Conservation (phyloP, 2,888 invertebrate species). For the Rotaria magnacalcarata region DNA sequence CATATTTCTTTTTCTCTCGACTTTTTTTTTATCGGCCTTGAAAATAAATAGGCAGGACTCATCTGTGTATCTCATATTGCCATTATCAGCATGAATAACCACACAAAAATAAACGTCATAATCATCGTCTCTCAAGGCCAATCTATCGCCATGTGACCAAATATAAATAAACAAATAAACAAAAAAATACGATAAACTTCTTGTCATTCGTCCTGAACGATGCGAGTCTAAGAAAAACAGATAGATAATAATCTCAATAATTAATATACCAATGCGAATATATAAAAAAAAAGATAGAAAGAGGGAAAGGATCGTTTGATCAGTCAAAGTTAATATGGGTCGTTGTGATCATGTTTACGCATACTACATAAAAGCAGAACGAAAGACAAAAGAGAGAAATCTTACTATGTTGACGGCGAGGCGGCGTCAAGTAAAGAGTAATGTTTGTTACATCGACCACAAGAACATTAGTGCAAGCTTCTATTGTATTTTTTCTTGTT, state of each 20-base stretch:
- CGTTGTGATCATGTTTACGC: neutral
- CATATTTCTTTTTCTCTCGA: neutral
- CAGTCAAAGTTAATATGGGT: neutral
- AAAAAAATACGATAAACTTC: neutral
- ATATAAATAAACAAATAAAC: neutral
- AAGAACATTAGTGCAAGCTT: neutral
- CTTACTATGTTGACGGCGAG: neutral
- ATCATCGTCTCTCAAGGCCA: slow-evolving; percentile 9
- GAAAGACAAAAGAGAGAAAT: neutral
- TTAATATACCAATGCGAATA: neutral
- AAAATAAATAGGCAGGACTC: neutral
- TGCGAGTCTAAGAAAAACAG: neutral
- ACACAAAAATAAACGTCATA: neutral
- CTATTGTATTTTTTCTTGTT: neutral
- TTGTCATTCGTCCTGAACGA: neutral
- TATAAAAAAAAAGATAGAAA: neutral
- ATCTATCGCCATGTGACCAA: neutral
- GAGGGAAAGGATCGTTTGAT: neutral
- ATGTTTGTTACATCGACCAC: neutral
- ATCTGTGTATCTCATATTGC: neutral
- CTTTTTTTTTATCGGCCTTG: neutral
- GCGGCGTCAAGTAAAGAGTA: neutral
- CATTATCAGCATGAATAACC: neutral
- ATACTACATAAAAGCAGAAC: neutral
- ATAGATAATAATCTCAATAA: neutral